These are phyloP conservation scores for Clarias fuscus DNA, from an alignment of 2,797 vertebrate genomes.

Conservation along the genomic window DNA sequence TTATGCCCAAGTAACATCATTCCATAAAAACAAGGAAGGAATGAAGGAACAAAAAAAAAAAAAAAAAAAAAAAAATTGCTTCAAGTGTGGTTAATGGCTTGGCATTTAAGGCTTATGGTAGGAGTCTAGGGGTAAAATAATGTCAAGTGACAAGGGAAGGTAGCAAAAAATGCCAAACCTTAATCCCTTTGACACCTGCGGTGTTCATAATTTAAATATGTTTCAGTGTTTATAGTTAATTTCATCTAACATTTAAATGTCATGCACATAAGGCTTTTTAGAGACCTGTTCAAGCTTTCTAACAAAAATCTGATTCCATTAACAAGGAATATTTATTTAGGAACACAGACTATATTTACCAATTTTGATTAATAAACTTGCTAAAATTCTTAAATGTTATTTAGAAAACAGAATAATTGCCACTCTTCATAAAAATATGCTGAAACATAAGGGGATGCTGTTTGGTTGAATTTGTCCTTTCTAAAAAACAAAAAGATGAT, in stretches of 20 bases:
- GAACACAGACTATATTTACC: background rate
- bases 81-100: background rate
- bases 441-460: background rate
- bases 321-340: background rate
- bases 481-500: background rate
- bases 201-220: background rate
- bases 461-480: background rate
- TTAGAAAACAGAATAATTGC: background rate
- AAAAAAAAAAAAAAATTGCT: no score
- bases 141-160: background rate
- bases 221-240: background rate
- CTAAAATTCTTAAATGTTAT: background rate
- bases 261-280: background rate
- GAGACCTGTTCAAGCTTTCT: background rate
- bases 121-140: background rate
- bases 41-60: no score
- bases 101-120: background rate
- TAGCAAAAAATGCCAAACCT: background rate
- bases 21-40: no score
- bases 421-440: background rate
- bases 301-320: background rate
- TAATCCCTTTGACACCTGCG: background rate
- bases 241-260: background rate
- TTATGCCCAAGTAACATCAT: no score
- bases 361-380: background rate